These are phyloP conservation scores for Oxytorus armatus DNA, from an alignment of 2,888 invertebrate species.

Conservation along the genomic window DNA sequence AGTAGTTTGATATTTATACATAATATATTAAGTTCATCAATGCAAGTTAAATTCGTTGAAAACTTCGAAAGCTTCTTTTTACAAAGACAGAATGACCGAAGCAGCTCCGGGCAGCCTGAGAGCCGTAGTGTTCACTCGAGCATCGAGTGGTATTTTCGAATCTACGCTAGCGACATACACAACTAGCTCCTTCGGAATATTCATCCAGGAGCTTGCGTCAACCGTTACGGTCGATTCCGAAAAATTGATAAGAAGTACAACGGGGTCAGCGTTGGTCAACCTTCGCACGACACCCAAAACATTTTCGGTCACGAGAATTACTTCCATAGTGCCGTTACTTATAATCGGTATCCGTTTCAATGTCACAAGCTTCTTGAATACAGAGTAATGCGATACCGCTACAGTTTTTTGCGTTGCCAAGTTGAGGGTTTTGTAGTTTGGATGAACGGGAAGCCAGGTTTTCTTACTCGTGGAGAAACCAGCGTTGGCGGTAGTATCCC, in stretches of 20 bases:
- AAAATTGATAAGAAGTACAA: conserved; percentile 76
- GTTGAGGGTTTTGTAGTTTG: conserved; percentile 87
- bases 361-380: conserved; percentile 86
- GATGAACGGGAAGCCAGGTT: conserved; percentile 90
- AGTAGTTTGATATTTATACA: conserved; percentile 71
- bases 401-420: conserved; percentile 86
- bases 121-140: conserved; percentile 49
- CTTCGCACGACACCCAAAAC: conserved; percentile 75
- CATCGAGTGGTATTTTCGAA: conserved; percentile 66
- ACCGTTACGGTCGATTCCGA: conserved; percentile 63
- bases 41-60: not conserved
- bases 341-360: conserved; percentile 85
- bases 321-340: conserved; percentile 83
- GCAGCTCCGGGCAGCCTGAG: conserved; percentile 66
- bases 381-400: conserved; percentile 86
- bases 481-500: conserved; percentile 86
- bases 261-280: conserved; percentile 47
- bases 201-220: conserved; percentile 73
- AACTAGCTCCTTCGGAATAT: conserved; percentile 71
- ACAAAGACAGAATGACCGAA: conserved; percentile 64
- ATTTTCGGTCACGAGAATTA: conserved; percentile 71
- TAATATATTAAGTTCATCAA: not conserved
- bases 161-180: conserved; percentile 73
- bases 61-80: not conserved
- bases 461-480: conserved; percentile 87